Evolutionary conservation across 2,797 vertebrate genomes (phyloP).

Genomic region (Cossypha polioptera): DNA sequence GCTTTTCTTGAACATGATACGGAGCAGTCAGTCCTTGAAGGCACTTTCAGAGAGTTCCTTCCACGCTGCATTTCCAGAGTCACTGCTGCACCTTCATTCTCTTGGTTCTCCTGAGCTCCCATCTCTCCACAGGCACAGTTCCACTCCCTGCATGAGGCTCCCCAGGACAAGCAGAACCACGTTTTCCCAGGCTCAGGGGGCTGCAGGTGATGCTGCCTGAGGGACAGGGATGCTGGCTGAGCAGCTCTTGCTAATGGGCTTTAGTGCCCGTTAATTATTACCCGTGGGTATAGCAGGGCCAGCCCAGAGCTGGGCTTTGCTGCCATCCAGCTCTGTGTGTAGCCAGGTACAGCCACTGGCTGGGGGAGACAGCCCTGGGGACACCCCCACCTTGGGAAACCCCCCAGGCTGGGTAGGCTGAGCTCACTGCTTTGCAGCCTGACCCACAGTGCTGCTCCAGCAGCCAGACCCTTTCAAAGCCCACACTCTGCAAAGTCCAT

Average conservation of each 20-base stretch:
- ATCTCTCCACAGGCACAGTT: background rate
- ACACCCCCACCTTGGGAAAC: background rate
- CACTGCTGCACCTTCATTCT: background rate
- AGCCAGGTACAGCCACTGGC: background rate
- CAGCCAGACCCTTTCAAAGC: conserved; percentile 12
- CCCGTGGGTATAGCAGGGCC: background rate
- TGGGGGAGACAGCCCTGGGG: background rate
- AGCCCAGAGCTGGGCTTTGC: background rate
- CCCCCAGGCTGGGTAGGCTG: background rate
- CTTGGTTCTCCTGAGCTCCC: background rate
- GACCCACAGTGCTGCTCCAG: background rate
- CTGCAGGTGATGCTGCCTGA: background rate
- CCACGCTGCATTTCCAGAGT: background rate
- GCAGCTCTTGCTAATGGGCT: background rate
- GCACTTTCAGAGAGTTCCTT: background rate
- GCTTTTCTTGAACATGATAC: background rate
- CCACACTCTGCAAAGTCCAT: background rate
- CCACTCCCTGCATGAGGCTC: background rate
- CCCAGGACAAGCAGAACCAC: background rate
- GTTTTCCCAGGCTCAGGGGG: background rate
- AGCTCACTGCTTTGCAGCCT: background rate
- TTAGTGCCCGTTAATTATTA: background rate
- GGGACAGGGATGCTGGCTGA: background rate
- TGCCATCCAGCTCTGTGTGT: background rate
- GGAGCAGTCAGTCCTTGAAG: background rate